Base-by-base conservation (phyloP, 92 coral and sea anemone genomes). In the Muricea muricata region DNA sequence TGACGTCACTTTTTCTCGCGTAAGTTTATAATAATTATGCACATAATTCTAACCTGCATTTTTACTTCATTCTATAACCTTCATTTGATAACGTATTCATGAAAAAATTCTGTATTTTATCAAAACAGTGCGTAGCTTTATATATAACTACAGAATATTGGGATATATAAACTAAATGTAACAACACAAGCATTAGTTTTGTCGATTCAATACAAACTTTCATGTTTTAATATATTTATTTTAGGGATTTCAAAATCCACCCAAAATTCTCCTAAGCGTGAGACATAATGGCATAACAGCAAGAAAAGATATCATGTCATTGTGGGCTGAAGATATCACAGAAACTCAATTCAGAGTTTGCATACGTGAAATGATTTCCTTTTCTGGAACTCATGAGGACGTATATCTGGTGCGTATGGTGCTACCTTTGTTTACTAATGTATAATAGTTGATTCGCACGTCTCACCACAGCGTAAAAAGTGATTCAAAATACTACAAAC, bases 271-370 rank as follows among this genome's bases (percentile, higher is more conserved):
- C 37, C 72, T 65, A 2, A 65, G 72, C 13, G 72, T 65, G 8
- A 35, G 72, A 7, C 72, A 29, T 29, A 5, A 14, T 65, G 72
- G 72, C 25, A 65, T 14, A 15, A 65, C 72, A 3, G 72, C 11
- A 7, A 35, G 72, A 6, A 65, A 65, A 14, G 72, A 65, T 23
- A 39, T 34, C n/a, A 34, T 65, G 72, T 11, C 72, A 6, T 75
- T 89, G 30, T 94, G 98, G 98, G 93, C 91, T 6, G 98, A 94
- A 66, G 89, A 92, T 26, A 78, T 86, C 18, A 73, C 92, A 18
- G 7, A 28, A 58, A 76, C 55, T 35, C 81, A 88, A 9, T 94
- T 94, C 66, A 58, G 58, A 23, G 89, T 90, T 32, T 94, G 98
- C 39, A 79, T 92, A 41, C 79, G 98, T 11, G 93, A 94, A 31